Evolutionary conservation across 2,797 vertebrate genomes (phyloP), one percentile per base, ranked within the genome.

Genomic region (Telmatherina bonti): DNA sequence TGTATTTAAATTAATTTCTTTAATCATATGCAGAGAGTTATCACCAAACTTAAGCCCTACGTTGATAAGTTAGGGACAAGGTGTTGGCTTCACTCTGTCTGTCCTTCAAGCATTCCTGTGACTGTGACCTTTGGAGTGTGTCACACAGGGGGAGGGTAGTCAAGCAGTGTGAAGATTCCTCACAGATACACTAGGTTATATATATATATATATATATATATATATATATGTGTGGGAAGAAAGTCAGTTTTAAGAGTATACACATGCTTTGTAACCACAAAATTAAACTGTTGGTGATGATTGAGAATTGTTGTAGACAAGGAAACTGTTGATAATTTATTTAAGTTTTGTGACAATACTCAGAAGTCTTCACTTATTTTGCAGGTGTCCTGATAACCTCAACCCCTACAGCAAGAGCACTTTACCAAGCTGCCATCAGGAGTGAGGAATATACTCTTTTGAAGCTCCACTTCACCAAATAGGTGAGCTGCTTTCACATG

Each of bases 71-170:
- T 78, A 89, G 72, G 79, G 88, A 89, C 85, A 86, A 87, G 89
- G 79, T 89, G 89, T 91, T 89, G 85, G 89, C 89, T 90, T 91
- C 85, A 79, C 79, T 88, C 81, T 57, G 78, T 86, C 88, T 91
- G 94, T 94, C 94, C 94, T 95, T 95, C 92, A 95, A 93, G 88
- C 93, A 91, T 93, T 94, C 90, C 89, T 88, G 92, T 90, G 87
- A 92, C 93, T 94, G 93, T 95, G 94, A 95, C 94, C 95, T 95
- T 95, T 95, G 94, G 92, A 95, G 91, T 89, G 90, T 94, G 91
- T 93, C 91, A 89, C 74, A 81, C 90, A 88, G 86, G 91, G 92
- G 91, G 91, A 91, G 92, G 91, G 87, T 81, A 81, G 67, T 63
- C 56, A 27, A 70, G 85, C 83, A 70, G 86, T 79, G 54, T 81